A percentile compares a stretch with the other conserved stretches of the same genome.
phyloP scores from a whole-genome alignment of 2,113 vertebrate species.

The Lota lota region DNA sequence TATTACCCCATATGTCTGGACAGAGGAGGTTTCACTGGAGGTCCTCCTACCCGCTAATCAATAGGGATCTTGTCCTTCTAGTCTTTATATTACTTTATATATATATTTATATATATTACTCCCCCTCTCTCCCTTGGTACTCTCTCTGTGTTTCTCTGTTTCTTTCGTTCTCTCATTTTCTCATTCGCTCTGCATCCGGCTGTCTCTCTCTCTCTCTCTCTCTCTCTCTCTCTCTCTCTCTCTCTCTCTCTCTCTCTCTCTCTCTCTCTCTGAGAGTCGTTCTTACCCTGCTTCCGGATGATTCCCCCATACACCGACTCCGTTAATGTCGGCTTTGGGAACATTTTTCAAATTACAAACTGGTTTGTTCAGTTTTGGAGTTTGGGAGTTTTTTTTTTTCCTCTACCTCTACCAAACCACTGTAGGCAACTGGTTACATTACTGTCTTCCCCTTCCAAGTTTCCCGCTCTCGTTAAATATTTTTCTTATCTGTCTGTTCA shows the following conservation, averaged over 20 bases:
- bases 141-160: neutral
- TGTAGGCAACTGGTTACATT: neutral
- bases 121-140: neutral
- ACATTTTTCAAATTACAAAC: neutral
- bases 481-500: neutral
- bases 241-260: slow-evolving; percentile 3
- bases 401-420: neutral
- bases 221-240: neutral
- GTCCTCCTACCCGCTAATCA: slow-evolving; percentile 64
- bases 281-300: neutral
- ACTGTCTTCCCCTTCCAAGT: too few relatives aligned
- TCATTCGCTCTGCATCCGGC: neutral
- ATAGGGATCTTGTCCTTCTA: slow-evolving; percentile 55
- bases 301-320: neutral
- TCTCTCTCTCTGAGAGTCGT: neutral
- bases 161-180: neutral
- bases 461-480: too few relatives aligned
- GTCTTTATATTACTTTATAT: neutral
- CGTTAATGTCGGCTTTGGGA: too few relatives aligned
- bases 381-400: neutral
- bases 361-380: neutral
- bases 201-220: neutral
- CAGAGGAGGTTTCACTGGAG: slow-evolving; percentile 57
- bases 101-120: neutral
- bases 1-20: slow-evolving; percentile 69